Percentiles rank a stretch among this genome's conserved stretches.
phyloP scores from a whole-genome alignment of 2,888 invertebrate genomes.

The Thereva nobilitata region DNA sequence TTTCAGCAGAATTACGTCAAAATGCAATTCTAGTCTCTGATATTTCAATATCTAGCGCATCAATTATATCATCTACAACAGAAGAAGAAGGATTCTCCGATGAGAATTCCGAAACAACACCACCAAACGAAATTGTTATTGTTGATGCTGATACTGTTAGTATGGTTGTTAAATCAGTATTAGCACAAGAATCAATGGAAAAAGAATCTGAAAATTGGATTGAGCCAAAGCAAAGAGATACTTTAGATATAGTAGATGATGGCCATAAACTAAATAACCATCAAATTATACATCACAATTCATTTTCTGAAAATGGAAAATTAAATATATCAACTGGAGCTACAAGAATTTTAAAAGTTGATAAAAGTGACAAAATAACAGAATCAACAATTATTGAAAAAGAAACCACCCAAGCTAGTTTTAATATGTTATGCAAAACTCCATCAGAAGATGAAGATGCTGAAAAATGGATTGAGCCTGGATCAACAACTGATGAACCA shows the following conservation, averaged over 20 bases:
- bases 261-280: neutral
- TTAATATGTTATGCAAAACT: neutral
- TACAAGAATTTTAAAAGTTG: slow-evolving; percentile 32
- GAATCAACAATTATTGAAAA: slow-evolving; percentile 20
- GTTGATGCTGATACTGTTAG: slow-evolving; percentile 64
- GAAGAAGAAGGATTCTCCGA: slow-evolving; percentile 38
- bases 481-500: slow-evolving; percentile 48
- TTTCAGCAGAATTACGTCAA: neutral
- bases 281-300: neutral
- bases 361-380: slow-evolving; percentile 16
- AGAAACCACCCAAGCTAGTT: neutral
- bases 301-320: neutral
- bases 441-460: slow-evolving; percentile 34
- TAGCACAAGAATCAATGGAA: slow-evolving; percentile 51
- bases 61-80: slow-evolving; percentile 32
- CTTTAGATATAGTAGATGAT: neutral
- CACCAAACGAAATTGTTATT: slow-evolving; percentile 48
- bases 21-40: neutral
- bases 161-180: slow-evolving; percentile 63
- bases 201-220: slow-evolving; percentile 50
- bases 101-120: slow-evolving; percentile 45
- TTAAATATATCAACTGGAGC: slow-evolving; percentile 29
- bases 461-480: slow-evolving; percentile 44
- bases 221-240: slow-evolving; percentile 47
- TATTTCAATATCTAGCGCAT: slow-evolving; percentile 22